Base-by-base conservation (phyloP, 2,888 invertebrate genomes). In the Phytoseiulus persimilis region DNA sequence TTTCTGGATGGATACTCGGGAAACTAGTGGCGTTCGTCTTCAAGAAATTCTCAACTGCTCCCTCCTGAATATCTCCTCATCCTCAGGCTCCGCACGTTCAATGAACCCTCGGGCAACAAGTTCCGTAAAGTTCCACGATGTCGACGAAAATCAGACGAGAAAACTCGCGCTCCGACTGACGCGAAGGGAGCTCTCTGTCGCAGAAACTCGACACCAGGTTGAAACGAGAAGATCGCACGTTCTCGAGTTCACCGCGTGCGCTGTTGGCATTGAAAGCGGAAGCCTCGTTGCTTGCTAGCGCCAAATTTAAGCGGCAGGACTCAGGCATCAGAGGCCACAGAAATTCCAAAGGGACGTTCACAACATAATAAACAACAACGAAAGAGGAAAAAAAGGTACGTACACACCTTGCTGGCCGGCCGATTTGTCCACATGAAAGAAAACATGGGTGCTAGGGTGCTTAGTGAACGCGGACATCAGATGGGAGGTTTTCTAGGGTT, bases 341-440 rank as follows among this genome's bases (percentile, higher is more conserved):
- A 6, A 65, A 23, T 65, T 65, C 65, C 65, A 28, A 65, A 3
- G 65, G 65, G 65, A 65, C 65, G 65, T 28, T 23, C 65, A 65
- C 65, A 65, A 65, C 65, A 87, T 28, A 87, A 87, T 45, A 45
- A 32, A n/a, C n/a, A 33, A 87, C 87, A 87, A 87, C 32, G 45
- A 45, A 83, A 87, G 87, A 32, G 33, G 45, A 39, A n/a, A 87
- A 87, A 87, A 39, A 31, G 87, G 87, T 87, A 87, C 87, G 87
- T 87, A 87, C 87, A 87, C 45, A 87, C 87, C 87, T 87, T 87
- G 87, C 87, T 87, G 87, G 87, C 39, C 87, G 87, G 87, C 87
- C 87, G 90, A 90, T 23, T 87, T 83, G 90, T 90, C 90, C 87
- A 90, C 33, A 89, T 90, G 90, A 89, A 90, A 90, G 90, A 90